A percentile compares a stretch with the other conserved stretches of the same genome.
These are phyloP conservation scores for Fistularia tabacaria DNA, from an alignment of 2,797 vertebrate genomes.

Conservation along the genomic window DNA sequence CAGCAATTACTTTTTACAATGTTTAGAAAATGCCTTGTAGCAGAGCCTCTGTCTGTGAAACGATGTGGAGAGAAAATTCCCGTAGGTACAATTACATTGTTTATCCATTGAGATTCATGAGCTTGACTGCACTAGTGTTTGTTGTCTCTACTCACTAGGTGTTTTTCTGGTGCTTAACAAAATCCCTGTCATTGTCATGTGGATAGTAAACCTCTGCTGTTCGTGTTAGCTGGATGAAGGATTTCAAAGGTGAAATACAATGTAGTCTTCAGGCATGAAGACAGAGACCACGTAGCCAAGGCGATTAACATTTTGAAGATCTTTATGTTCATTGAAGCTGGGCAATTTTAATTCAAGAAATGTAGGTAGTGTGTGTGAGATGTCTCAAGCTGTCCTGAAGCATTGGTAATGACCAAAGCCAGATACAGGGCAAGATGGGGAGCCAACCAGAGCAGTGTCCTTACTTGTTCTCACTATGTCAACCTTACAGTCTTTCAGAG, in stretches of 20 bases:
- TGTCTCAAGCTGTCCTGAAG: too few relatives aligned
- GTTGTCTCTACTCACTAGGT: slow-evolving; percentile 30
- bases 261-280: slow-evolving; percentile 2
- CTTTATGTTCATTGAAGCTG: background rate
- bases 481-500: too few relatives aligned
- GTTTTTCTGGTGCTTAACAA: slow-evolving; percentile 23
- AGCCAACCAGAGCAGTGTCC: too few relatives aligned
- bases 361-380: too few relatives aligned
- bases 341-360: too few relatives aligned
- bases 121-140: slow-evolving; percentile 22
- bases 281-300: background rate
- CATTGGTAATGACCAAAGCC: too few relatives aligned
- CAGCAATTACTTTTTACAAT: slow-evolving; percentile 36
- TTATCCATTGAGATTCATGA: slow-evolving; percentile 58
- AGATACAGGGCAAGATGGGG: too few relatives aligned
- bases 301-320: background rate
- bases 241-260: too few relatives aligned
- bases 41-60: slow-evolving; percentile 19
- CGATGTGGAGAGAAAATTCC: slow-evolving; percentile 35
- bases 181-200: slow-evolving; percentile 32
- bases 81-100: slow-evolving; percentile 44
- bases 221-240: slow-evolving; percentile 14
- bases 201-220: slow-evolving; percentile 12
- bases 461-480: too few relatives aligned
- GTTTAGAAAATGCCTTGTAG: slow-evolving; percentile 40